phyloP scores from a whole-genome alignment of 2,888 invertebrate genomes.

The Lasioglossum vierecki region DNA sequence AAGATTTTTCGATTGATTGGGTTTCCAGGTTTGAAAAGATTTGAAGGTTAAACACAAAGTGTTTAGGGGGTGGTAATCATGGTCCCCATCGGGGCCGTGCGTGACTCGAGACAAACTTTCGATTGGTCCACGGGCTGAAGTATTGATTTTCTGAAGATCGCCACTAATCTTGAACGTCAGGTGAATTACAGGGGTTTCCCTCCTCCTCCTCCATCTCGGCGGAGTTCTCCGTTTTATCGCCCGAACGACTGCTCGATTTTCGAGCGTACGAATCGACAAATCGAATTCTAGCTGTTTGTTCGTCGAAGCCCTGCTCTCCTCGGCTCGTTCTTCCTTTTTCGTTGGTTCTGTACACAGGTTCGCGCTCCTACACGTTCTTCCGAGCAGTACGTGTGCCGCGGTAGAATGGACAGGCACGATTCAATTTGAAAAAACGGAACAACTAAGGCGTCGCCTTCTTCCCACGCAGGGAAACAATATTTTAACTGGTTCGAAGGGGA shows the following conservation, averaged over 20 bases:
- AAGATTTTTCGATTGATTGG: neutral
- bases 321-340: slow-evolving; percentile 27
- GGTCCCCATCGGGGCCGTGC: neutral
- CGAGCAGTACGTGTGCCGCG: slow-evolving; percentile 23
- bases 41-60: neutral
- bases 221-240: slow-evolving; percentile 52
- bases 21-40: neutral
- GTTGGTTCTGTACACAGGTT: slow-evolving; percentile 49
- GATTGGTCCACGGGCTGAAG: slow-evolving; percentile 23
- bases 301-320: slow-evolving; percentile 38
- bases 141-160: slow-evolving; percentile 50
- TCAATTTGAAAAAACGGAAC: slow-evolving; percentile 67
- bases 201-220: slow-evolving; percentile 14
- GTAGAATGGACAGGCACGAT: slow-evolving; percentile 58
- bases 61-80: neutral
- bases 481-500: slow-evolving; percentile 39
- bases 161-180: slow-evolving; percentile 55
- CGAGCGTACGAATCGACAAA: slow-evolving; percentile 68
- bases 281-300: slow-evolving; percentile 72
- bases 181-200: slow-evolving; percentile 41
- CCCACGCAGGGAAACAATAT: slow-evolving; percentile 44
- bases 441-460: slow-evolving; percentile 47
- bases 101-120: slow-evolving; percentile 22
- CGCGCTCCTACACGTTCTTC: slow-evolving; percentile 40
- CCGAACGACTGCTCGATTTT: slow-evolving; percentile 67